Base-by-base conservation (phyloP, 2,888 invertebrate species). In the Epistrophe grossulariae region DNA sequence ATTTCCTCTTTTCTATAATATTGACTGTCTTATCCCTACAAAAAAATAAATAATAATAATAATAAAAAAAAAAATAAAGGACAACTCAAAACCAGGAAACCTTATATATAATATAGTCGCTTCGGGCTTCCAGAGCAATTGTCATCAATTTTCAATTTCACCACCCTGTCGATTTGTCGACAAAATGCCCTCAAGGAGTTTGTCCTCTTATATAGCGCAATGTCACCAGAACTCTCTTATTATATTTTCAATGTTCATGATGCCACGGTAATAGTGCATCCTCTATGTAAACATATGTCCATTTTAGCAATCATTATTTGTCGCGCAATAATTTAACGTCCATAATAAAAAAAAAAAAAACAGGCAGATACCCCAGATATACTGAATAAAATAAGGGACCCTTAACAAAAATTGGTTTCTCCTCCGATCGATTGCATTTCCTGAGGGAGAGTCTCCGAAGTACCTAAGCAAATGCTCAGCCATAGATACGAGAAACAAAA, bases 271-370 rank as follows among this genome's bases (percentile, higher is more conserved):
- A 19, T 60, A 81, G 78, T 78, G 77, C 87, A 83, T 82, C 87
- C 83, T 87, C 87, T 87, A 83, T 87, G 79, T 76, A 83, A 87
- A 87, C 87, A 87, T 87, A 87, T 87, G 87, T 83, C 79, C 87
- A 57, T 72, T 87, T 38, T 35, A 52, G 64, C 87, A 72, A 87
- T 83, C 87, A 87, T 40, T 70, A 70, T 87, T 87, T 87, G 87
- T 87, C 87, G 87, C 87, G 83, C 79, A 87, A 87, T 87, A 83
- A 87, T 40, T 87, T 76, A 68, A 79, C 40, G 60, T 83, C 59
- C 35, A 60, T 57, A 74, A 82, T 72, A 79, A 72, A 72, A 72
- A 82, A 77, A 78, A 45, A 72, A 71, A 9, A 71, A 48, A 24
- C 24, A 50, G 11, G 55, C 19, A 17, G 13, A 13, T 24, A 31